phyloP scores from a whole-genome alignment of 2,888 invertebrate species.

The Nebria brevicollis region DNA sequence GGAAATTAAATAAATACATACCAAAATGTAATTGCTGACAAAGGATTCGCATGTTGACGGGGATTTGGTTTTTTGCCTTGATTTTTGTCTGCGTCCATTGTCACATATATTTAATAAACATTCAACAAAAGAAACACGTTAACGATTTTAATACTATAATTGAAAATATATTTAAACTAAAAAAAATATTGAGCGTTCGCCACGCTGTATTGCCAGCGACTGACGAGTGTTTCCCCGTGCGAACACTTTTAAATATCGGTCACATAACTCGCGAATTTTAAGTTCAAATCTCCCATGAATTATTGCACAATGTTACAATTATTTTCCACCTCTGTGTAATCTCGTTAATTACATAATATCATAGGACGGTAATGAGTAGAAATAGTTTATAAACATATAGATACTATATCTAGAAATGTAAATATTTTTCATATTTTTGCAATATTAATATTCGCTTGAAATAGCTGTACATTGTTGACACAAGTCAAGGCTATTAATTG shows the following conservation, averaged over 20 bases:
- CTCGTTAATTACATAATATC: not conserved
- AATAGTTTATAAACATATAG: not conserved
- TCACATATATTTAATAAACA: conserved; percentile 27
- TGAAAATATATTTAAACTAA: not conserved
- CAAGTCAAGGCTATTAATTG: not conserved
- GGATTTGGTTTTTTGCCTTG: conserved; percentile 70
- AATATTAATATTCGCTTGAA: not conserved
- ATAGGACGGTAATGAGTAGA: not conserved
- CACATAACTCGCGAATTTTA: conserved; percentile 27
- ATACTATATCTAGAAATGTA: not conserved
- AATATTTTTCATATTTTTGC: not conserved
- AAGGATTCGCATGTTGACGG: conserved; percentile 71
- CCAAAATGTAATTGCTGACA: conserved; percentile 76
- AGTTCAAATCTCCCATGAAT: not conserved
- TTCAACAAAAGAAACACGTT: conserved; percentile 16
- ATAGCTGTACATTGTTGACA: not conserved
- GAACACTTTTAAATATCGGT: conserved; percentile 27
- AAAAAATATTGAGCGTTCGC: not conserved
- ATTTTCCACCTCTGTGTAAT: not conserved
- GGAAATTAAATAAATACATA: conserved; percentile 61
- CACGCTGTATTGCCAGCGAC: conserved; percentile 19
- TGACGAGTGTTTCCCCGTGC: conserved; percentile 3
- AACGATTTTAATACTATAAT: not conserved
- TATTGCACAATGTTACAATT: conserved; percentile 30
- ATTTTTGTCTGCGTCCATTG: conserved; percentile 68